phyloP scores from a whole-genome alignment of 2,113 vertebrate genomes.

The Aspiorhynchus laticeps region DNA sequence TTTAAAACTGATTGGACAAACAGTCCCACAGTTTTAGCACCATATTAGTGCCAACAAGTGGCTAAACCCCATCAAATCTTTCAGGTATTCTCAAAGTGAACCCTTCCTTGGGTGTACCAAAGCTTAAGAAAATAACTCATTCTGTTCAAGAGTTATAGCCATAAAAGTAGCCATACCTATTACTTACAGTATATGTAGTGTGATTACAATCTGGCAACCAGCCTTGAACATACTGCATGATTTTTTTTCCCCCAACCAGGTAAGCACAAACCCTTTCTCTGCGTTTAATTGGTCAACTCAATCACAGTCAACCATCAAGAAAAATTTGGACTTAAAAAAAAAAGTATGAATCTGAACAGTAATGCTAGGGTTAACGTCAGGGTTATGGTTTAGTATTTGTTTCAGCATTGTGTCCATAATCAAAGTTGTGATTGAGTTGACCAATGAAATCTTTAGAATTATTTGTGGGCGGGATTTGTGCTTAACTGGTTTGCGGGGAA shows the following conservation, averaged over 20 bases:
- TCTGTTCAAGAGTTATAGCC: neutral
- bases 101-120: neutral
- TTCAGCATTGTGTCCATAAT: too few relatives aligned
- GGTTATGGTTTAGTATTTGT: neutral
- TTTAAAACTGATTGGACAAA: neutral
- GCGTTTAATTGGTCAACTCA: neutral
- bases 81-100: neutral
- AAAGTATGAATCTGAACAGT: neutral
- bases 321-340: neutral
- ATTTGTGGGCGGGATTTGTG: neutral
- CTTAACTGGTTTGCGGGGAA: neutral
- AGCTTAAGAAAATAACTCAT: neutral
- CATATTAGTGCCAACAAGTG: neutral
- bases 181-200: neutral
- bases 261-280: neutral
- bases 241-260: neutral
- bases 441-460: neutral
- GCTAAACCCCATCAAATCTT: neutral
- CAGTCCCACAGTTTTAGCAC: neutral
- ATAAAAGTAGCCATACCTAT: neutral
- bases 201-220: neutral
- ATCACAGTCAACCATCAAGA: neutral
- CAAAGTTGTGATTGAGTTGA: neutral
- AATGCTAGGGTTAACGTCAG: neutral
- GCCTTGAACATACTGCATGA: neutral